phyloP scores from a whole-genome alignment of 2,888 invertebrate species.

The Myopa testacea region DNA sequence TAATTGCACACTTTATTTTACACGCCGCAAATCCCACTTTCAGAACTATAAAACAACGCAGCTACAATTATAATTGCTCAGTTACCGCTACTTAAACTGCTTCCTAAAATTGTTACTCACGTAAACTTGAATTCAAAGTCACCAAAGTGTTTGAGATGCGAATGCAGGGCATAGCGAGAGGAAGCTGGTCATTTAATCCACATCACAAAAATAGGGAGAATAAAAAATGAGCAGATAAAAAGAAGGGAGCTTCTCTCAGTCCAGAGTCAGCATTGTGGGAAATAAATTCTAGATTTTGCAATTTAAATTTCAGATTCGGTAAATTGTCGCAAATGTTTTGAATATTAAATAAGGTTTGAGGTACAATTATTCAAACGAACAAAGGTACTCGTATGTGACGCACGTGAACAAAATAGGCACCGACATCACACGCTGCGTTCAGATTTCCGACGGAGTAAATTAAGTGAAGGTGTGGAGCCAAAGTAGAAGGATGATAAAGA shows the following conservation, averaged over 20 bases:
- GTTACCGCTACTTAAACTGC: not conserved
- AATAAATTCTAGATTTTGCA: slow-evolving; percentile 24
- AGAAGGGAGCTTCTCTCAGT: too few relatives aligned
- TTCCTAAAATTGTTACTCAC: not conserved
- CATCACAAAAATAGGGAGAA: too few relatives aligned
- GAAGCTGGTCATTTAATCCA: not conserved
- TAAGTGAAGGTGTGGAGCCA: not conserved
- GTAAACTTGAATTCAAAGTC: not conserved
- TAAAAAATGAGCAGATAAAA: too few relatives aligned
- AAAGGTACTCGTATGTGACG: not conserved
- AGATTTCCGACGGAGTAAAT: not conserved
- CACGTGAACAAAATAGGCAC: not conserved
- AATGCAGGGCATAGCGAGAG: not conserved
- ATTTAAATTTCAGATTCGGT: slow-evolving; percentile 63
- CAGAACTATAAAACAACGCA: not conserved
- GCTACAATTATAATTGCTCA: not conserved
- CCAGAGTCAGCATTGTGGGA: not conserved
- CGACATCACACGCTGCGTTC: not conserved
- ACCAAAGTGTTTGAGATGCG: too few relatives aligned
- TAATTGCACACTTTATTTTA: not conserved
- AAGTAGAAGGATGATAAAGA: not conserved
- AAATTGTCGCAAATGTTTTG: slow-evolving; percentile 61
- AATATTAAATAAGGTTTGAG: slow-evolving; percentile 58
- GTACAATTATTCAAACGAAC: slow-evolving; percentile 14
- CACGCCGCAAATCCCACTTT: not conserved